Evolutionary conservation across 2,113 vertebrate genomes (phyloP).

Genomic region (Aegotheles bennettii): DNA sequence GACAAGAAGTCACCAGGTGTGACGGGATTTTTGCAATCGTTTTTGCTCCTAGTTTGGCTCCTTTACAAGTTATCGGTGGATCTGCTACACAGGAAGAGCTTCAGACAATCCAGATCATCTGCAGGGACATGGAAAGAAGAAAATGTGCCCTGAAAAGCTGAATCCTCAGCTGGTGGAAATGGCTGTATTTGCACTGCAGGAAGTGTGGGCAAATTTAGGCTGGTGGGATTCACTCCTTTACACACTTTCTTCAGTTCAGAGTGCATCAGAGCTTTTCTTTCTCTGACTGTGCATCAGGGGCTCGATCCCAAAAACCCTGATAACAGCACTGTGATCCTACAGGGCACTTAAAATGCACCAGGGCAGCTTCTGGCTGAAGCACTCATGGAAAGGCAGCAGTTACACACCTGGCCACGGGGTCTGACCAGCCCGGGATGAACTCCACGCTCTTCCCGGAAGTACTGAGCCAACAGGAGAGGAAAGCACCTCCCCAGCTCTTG

Average conservation of each 20-base stretch:
- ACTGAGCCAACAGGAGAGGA: neutral
- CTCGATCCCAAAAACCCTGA: neutral
- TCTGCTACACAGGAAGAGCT: neutral
- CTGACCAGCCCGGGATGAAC: neutral
- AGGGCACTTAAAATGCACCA: neutral
- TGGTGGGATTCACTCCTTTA: neutral
- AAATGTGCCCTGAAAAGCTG: neutral
- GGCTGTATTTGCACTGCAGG: neutral
- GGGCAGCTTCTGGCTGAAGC: neutral
- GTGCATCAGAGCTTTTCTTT: neutral
- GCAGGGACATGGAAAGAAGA: neutral
- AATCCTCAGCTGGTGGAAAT: neutral
- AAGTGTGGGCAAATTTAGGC: neutral
- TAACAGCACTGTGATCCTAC: neutral
- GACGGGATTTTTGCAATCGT: neutral
- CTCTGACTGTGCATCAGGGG: neutral
- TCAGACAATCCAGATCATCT: neutral
- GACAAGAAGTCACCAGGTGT: neutral
- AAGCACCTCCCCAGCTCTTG: neutral
- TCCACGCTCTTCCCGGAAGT: rapidly evolving
- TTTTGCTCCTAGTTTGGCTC: neutral
- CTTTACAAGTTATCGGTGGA: neutral
- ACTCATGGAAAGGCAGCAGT: rapidly evolving
- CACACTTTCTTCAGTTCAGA: neutral
- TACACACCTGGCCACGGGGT: rapidly evolving